Percentiles rank a stretch among this genome's conserved stretches.
Evolutionary conservation across 2,113 vertebrate species (phyloP).

Genomic region (Python bivittatus): DNA sequence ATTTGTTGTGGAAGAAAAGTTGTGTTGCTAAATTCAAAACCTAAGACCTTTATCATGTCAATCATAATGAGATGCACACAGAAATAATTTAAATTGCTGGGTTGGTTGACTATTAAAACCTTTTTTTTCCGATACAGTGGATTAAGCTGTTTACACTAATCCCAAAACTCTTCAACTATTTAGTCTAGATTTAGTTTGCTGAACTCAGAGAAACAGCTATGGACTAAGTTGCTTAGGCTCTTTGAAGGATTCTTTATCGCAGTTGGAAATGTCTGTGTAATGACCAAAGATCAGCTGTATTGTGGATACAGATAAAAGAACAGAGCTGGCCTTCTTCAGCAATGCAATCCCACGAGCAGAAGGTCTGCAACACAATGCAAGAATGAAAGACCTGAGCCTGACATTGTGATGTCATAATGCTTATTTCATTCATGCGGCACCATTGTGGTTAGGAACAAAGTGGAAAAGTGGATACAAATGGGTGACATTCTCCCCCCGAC

Average conservation of each 20-base stretch:
- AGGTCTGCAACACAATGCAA: too few species aligned
- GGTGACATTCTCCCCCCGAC: too few species aligned
- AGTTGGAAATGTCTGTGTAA: not conserved
- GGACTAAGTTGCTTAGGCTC: not conserved
- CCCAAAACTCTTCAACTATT: not conserved
- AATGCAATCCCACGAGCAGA: too few species aligned
- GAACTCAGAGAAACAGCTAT: not conserved
- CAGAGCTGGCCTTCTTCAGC: too few species aligned
- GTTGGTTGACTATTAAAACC: conserved; percentile 25
- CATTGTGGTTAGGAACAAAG: too few species aligned
- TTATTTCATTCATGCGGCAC: too few species aligned
- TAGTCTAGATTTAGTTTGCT: not conserved
- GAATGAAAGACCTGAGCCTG: too few species aligned
- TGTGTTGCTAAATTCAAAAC: conserved; percentile 52
- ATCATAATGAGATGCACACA: conserved; percentile 34
- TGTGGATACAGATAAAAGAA: too few species aligned
- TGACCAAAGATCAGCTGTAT: not conserved
- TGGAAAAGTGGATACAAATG: too few species aligned
- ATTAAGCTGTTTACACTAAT: conserved; percentile 34
- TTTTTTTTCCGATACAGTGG: not conserved
- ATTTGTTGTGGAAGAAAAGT: conserved; percentile 52
- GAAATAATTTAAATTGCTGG: conserved; percentile 45
- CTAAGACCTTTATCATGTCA: conserved; percentile 52
- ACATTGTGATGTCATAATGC: too few species aligned
- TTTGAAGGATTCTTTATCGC: not conserved